phyloP scores from a whole-genome alignment of 2,113 vertebrate genomes.

The Morphnarchus princeps region DNA sequence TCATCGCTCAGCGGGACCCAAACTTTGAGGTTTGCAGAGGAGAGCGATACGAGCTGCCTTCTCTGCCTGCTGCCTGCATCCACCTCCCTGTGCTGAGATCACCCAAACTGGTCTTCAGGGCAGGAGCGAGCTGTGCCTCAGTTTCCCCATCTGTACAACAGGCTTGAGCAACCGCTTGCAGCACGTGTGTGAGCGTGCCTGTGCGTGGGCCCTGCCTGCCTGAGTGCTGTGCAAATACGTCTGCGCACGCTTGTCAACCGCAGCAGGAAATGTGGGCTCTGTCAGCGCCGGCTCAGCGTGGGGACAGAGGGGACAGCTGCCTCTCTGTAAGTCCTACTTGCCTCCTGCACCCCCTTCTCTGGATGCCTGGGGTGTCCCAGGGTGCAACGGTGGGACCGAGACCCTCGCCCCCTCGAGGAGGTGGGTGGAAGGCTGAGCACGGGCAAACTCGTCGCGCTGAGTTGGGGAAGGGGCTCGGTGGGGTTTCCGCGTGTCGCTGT shows the following conservation, averaged over 20 bases:
- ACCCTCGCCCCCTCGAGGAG: fast-evolving
- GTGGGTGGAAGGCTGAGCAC: neutral
- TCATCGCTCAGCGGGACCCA: neutral
- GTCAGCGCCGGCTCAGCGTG: neutral
- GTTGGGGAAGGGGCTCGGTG: neutral
- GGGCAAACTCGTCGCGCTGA: fast-evolving
- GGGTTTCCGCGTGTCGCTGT: fast-evolving
- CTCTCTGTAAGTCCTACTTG: neutral
- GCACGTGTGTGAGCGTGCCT: neutral
- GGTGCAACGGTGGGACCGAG: fast-evolving
- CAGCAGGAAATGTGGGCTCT: neutral
- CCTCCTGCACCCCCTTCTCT: neutral
- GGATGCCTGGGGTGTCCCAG: neutral
- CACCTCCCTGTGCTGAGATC: fast-evolving
- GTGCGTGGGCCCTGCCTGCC: neutral
- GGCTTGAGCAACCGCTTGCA: neutral
- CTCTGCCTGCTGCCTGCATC: neutral
- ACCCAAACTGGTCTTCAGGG: neutral
- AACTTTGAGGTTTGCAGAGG: neutral
- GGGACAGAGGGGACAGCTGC: neutral
- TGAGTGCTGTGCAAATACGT: neutral
- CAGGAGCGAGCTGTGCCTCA: neutral
- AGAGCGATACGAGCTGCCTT: neutral
- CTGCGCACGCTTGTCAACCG: neutral
- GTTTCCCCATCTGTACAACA: neutral